These are phyloP conservation scores for Chionomys nivalis DNA, from an alignment of 2,113 vertebrate species.

Conservation along the genomic window DNA sequence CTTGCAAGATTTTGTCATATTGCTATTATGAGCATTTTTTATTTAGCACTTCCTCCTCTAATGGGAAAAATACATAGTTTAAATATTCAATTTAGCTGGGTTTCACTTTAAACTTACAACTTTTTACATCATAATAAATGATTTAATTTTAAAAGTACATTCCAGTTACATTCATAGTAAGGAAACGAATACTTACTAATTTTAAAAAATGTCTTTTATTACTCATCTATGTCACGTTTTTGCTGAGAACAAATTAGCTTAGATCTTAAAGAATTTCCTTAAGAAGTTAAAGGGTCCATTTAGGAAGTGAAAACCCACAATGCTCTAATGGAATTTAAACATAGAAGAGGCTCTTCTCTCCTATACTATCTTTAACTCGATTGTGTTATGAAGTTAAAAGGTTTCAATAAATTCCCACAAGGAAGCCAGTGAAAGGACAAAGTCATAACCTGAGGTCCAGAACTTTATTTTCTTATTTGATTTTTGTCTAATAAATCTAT, in stretches of 20 bases:
- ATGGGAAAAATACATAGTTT: background rate
- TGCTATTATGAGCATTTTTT: background rate
- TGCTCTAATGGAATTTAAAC: conserved; percentile 77
- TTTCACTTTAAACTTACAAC: conserved; percentile 39
- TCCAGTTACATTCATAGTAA: background rate
- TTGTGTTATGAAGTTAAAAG: conserved; percentile 49
- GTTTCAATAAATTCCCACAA: conserved; percentile 43
- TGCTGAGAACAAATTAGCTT: conserved; percentile 59
- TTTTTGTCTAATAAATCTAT: background rate
- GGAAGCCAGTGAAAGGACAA: conserved; percentile 23
- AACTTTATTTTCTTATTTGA: conserved; percentile 17
- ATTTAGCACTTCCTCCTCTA: background rate
- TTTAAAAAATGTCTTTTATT: background rate
- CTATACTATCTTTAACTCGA: conserved; percentile 52
- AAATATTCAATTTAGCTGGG: background rate
- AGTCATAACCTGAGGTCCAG: conserved; percentile 2
- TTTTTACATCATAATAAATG: background rate
- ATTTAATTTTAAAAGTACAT: conserved; percentile 19
- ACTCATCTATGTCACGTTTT: conserved; percentile 42
- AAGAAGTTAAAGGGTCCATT: conserved; percentile 63
- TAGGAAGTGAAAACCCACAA: conserved; percentile 75
- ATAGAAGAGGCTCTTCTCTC: conserved; percentile 57
- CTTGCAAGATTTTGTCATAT: background rate
- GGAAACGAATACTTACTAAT: background rate
- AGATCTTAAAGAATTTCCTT: conserved; percentile 66